Evolutionary conservation across 53 echinoderm and acorn worm species (phyloP).

Genomic region (Pentamera pediparva): DNA sequence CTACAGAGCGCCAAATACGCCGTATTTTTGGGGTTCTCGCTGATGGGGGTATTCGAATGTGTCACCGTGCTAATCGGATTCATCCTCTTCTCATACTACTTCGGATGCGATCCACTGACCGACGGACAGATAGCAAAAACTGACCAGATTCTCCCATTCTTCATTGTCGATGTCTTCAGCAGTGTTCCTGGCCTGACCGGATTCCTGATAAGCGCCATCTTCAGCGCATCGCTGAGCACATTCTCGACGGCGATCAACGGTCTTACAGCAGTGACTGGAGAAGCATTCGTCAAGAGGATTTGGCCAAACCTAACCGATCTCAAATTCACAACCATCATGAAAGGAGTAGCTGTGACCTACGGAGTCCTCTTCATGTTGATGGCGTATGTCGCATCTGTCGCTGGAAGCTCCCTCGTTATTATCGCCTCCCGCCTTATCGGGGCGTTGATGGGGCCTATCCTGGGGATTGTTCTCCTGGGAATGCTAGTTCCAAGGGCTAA

Average conservation of each 20-base stretch:
- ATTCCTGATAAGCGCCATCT: neutral
- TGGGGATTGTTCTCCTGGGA: neutral
- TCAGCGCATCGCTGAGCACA: conserved; percentile 12
- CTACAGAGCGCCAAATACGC: conserved; percentile 6
- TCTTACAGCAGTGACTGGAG: neutral
- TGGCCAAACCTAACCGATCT: neutral
- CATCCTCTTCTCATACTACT: neutral
- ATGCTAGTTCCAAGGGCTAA: neutral
- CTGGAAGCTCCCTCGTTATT: neutral
- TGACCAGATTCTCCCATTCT: conserved; percentile 12
- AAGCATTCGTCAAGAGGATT: neutral
- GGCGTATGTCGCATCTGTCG: neutral
- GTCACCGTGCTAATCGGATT: neutral
- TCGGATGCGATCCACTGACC: neutral
- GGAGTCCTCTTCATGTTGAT: neutral
- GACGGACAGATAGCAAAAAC: neutral
- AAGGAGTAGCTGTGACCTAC: neutral
- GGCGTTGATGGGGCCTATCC: neutral
- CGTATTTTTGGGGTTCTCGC: neutral
- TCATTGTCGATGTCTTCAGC: conserved; percentile 1
- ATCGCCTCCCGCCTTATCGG: neutral
- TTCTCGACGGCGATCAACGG: conserved; percentile 11
- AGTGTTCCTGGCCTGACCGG: neutral
- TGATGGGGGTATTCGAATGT: neutral
- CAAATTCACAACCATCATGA: neutral